Conservation (phyloP, 2,888 invertebrate species). For the Eudasyphora cyanicolor region DNA sequence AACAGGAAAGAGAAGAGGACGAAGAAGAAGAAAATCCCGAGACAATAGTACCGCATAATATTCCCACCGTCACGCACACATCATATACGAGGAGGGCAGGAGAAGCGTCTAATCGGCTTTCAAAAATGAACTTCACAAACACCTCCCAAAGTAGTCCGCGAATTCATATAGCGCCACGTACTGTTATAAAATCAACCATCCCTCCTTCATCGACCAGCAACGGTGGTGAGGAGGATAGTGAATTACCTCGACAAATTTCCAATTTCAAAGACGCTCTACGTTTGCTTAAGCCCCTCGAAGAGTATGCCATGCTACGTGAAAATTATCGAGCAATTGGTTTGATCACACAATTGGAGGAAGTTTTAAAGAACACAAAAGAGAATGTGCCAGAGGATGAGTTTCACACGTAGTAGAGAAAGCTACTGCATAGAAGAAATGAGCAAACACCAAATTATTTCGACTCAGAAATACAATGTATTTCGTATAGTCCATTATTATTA, state of each 20-base stretch:
- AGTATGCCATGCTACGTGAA: constrained; percentile 75
- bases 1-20: neutral
- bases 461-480: constrained; percentile 17
- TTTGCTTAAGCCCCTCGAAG: constrained; percentile 75
- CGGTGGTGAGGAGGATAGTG: constrained; percentile 57
- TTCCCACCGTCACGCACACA: neutral
- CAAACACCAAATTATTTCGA: constrained; percentile 8
- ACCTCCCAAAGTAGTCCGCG: constrained; percentile 1
- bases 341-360: constrained; percentile 74
- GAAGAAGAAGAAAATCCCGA: neutral
- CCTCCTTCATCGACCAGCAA: neutral
- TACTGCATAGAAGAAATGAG: neutral
- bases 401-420: neutral
- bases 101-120: too few relatives aligned
- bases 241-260: constrained; percentile 69
- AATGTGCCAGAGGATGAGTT: constrained; percentile 43
- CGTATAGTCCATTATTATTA: neutral
- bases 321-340: constrained; percentile 77
- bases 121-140: too few relatives aligned
- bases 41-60: constrained; percentile 32
- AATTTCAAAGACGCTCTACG: constrained; percentile 75
- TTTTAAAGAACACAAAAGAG: constrained; percentile 70
- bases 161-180: neutral
- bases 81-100: neutral
- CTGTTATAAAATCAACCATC: neutral